Conservation (phyloP, 92 coral and sea anemone species). For the Galaxea fascicularis region DNA sequence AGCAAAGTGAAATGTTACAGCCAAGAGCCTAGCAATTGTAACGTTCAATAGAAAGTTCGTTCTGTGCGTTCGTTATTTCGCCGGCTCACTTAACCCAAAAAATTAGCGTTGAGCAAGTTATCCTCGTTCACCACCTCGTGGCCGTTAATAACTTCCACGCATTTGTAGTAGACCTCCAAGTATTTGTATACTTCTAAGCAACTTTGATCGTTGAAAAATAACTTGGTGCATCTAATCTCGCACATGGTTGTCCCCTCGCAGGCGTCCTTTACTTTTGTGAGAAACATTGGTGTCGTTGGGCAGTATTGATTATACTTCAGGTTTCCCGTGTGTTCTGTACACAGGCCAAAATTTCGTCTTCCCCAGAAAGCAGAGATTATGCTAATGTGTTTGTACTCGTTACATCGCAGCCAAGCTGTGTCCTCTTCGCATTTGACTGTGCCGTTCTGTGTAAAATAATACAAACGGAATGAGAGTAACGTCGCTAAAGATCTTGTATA, state of each 20-base stretch:
- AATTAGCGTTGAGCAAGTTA: conserved; percentile 98
- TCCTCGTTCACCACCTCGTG: conserved; percentile 99
- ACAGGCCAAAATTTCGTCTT: conserved; percentile 98
- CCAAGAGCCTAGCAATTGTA: conserved; percentile 37
- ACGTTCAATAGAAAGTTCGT: conserved; percentile 50
- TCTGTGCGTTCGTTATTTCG: conserved; percentile 19
- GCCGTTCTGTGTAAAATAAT: conserved; percentile 79
- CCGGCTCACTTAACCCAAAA: conserved; percentile 77
- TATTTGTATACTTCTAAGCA: conserved; percentile 97
- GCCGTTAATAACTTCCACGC: conserved; percentile 99
- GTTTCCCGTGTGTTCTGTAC: conserved; percentile 98
- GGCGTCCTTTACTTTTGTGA: conserved; percentile 99
- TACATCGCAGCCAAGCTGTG: conserved; percentile 99
- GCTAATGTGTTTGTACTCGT: conserved; percentile 99
- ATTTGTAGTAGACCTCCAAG: conserved; percentile 99
- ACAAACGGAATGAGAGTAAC: not conserved
- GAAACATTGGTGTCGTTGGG: conserved; percentile 92
- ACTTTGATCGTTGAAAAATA: conserved; percentile 91
- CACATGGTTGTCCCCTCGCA: conserved; percentile 99
- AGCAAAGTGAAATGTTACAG: conserved; percentile 76
- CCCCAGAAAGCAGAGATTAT: conserved; percentile 99
- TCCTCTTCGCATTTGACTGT: conserved; percentile 99
- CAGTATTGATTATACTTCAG: conserved; percentile 87
- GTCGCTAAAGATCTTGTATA: no score
- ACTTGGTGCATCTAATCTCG: conserved; percentile 97